Evolutionary conservation across 2,113 vertebrate species (phyloP), one percentile per base, ranked within the genome.

Genomic region (Apaloderma vittatum): DNA sequence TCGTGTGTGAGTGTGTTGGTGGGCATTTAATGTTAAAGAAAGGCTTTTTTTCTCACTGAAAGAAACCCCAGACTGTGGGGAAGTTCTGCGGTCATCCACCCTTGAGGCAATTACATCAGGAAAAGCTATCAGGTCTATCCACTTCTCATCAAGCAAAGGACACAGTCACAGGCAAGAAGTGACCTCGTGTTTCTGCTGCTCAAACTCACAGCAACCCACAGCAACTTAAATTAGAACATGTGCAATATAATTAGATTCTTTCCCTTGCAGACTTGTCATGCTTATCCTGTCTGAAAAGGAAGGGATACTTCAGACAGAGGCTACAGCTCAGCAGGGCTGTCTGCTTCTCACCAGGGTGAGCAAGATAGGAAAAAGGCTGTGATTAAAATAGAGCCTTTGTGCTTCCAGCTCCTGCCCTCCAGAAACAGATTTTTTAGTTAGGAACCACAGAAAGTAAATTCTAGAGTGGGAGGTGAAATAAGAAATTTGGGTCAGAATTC

Each of bases 141-240:
- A 81, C 40, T 86, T 84, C 80, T 74, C 65, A 70, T 30, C 80
- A 73, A 76, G 49, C n/a, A 68, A 80, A 92, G 51, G 55, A 92
- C 63, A 45, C 0, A 1, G 75, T 77, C 6, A 0, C 71, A 88
- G 30, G 48, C 52, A 87, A 95, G 57, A 80, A 68, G 58, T 83
- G 67, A 93, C 63, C 78, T 92, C 30, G 11, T 79, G 84, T 34
- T 93, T 95, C 84, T 94, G 68, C 40, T 71, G 45, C 86, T 86
- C 62, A 62, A 86, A 85, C 9, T 76, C 81, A 62, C 86, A 94
- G 91, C 36, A 96, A 90, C 48, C 14, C 26, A 36, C 45, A 94
- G 78, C 20, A 97, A 95, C 93, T 94, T 91, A 94, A 93, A 97
- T 89, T 94, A 93, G 94, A 96, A 88, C 72, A 49, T 94, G 93